phyloP scores from a whole-genome alignment of 2,797 vertebrate genomes.

The Propithecus perrieri region DNA sequence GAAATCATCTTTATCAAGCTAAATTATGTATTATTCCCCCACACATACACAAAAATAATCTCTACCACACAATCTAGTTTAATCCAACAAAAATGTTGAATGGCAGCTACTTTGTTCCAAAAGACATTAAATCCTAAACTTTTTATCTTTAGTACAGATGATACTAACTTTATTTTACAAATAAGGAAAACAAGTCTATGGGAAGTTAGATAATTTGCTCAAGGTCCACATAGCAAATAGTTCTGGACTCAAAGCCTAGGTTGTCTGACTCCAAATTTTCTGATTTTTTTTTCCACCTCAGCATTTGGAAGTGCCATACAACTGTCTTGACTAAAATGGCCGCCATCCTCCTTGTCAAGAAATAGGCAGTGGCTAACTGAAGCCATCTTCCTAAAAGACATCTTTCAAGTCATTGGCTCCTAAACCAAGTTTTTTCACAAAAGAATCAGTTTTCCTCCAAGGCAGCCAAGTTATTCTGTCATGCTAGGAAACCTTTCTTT shows the following conservation, averaged over 20 bases:
- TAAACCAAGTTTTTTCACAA: constrained; percentile 40
- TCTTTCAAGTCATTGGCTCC: constrained; percentile 9
- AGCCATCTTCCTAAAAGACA: constrained; percentile 54
- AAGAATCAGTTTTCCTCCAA: constrained; percentile 31
- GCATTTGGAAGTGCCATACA: background rate
- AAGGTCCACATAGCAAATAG: constrained; percentile 28
- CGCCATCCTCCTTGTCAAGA: constrained; percentile 34
- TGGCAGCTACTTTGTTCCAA: background rate
- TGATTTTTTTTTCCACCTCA: constrained; percentile 12
- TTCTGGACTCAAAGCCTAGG: background rate
- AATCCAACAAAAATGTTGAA: constrained; percentile 51
- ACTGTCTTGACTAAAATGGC: constrained; percentile 60
- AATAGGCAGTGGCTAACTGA: constrained; percentile 48
- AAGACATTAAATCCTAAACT: constrained; percentile 11
- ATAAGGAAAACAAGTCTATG: constrained; percentile 39
- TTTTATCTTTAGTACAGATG: constrained; percentile 11
- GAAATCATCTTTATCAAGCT: constrained; percentile 7
- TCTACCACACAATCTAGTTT: constrained; percentile 1
- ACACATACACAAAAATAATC: constrained; percentile 5
- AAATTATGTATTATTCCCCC: background rate
- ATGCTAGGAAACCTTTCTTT: constrained; percentile 45
- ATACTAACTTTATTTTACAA: constrained; percentile 48
- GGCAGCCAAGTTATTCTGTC: constrained; percentile 19
- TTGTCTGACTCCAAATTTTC: constrained; percentile 36
- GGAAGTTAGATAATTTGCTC: constrained; percentile 38